Base-by-base conservation (phyloP, 2,888 invertebrate species). In the Drosophila multiciliata region DNA sequence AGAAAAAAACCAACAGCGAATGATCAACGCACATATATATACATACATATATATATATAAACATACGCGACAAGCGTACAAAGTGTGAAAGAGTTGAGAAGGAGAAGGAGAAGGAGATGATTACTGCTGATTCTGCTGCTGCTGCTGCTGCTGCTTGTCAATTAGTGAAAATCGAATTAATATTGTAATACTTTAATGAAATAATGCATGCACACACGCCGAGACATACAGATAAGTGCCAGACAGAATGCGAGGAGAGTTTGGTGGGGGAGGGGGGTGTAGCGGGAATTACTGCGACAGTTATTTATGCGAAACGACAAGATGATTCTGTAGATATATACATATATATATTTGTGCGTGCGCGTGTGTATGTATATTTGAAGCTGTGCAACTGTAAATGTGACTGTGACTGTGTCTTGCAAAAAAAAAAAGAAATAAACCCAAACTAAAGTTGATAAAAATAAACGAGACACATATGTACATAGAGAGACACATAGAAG, bases 131-230 rank as follows among this genome's bases (percentile, higher is more conserved):
- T 23, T 5, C 72, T 70, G 54, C 72, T 72, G 74, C 78, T 71
- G 64, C 61, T 23, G 4, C 72, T 70, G 54, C 72, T 72, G 74
- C 78, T 71, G 62, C 61, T 68, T 74, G 78, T 81, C 90, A 90
- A 89, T 86, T 90, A 90, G 89, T 80, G 87, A 80, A 90, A 89
- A 85, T 85, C 85, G 90, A 85, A 85, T 85, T 85, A 90, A 85
- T 85, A 85, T 85, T 88, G 85, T 90, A 85, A 85, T 86, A 78
- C 89, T 90, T 87, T 90, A 90, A 89, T 90, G 88, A 89, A 87
- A 87, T 87, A 87, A 89, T 87, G 88, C 89, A 90, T 83, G 82
- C 75, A 75, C 62, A 68, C 73, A 61, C 64, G 69, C 82, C 62
- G 61, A 75, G 66, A 78, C 67, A 87, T 65, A 71, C 57, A 77